Evolutionary conservation across 2,113 vertebrate species (phyloP).

Genomic region (Clinocottus analis): DNA sequence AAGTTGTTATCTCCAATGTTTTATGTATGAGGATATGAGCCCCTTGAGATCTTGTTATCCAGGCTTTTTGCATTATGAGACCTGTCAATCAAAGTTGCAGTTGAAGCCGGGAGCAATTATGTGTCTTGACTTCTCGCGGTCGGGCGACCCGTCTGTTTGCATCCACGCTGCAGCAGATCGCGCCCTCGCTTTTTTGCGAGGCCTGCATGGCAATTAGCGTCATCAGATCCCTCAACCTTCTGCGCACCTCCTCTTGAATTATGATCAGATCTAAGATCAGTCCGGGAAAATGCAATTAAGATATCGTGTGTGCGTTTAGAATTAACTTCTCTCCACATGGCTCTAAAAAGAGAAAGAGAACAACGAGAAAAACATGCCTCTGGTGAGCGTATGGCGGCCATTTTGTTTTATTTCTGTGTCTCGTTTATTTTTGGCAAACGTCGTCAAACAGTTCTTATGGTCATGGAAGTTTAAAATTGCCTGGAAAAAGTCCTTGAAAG

Average conservation of each 20-base stretch:
- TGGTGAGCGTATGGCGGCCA: not conserved
- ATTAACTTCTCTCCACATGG: not conserved
- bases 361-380: not conserved
- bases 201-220: slow-evolving; percentile 14
- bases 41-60: not conserved
- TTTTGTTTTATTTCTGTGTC: slow-evolving; percentile 33
- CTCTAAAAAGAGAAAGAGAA: not conserved
- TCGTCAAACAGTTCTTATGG: too few species aligned
- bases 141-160: slow-evolving; percentile 8
- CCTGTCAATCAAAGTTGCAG: not conserved
- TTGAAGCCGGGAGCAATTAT: not conserved
- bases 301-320: slow-evolving; percentile 2
- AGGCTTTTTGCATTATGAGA: not conserved
- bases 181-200: not conserved
- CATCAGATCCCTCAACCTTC: slow-evolving; percentile 32
- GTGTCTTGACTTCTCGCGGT: not conserved
- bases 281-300: slow-evolving; percentile 3
- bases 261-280: slow-evolving; percentile 28
- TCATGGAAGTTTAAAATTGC: too few species aligned
- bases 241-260: slow-evolving; percentile 25
- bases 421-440: slow-evolving; percentile 16
- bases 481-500: too few species aligned
- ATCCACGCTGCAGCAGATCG: not conserved
- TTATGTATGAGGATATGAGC: not conserved
- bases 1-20: not conserved